Base-by-base conservation (phyloP, 2,888 invertebrate genomes). In the Pammene fasciana region DNA sequence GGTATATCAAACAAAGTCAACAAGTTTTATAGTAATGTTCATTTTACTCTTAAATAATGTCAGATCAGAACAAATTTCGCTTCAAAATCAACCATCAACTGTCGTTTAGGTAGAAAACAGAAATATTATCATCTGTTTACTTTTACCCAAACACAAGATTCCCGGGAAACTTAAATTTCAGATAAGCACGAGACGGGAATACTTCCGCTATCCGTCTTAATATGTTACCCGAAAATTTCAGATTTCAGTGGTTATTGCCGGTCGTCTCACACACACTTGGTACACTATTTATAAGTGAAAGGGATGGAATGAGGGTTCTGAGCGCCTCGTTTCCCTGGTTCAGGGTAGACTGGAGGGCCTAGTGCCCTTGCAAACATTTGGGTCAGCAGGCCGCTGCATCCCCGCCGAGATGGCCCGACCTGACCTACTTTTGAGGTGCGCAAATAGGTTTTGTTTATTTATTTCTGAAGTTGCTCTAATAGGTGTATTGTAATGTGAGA, bases 381-480 rank as follows among this genome's bases (percentile, higher is more conserved):
- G 91, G 91, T 90, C 80, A 91, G 90, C 87, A 73, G 86, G 77
- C 71, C 80, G 78, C 72, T 89, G 89, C 90, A 90, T 82, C 87
- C 84, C 76, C 74, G 76, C 78, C 74, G 78, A 77, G 82, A 80
- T 83, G 78, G 77, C 78, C 77, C 76, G 85, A 81, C 86, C 86
- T 88, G 89, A 89, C 90, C 90, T 84, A 89, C 81, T 85, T 90
- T 78, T 77, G 73, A 74, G 75, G 73, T 73, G 79, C 80, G 80
- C 78, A 82, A 83, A 81, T 81, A 79, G 74, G 76, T 72, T 72
- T 68, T 71, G 75, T 78, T 80, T 80, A 79, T 81, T 78, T 76
- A 78, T 73, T 74, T 73, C 60, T 59, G 61, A 73, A n/a, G n/a
- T n/a, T n/a, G 74, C 50, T 36, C 60, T 52, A 48, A 48, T 38